Evolutionary conservation across 2,113 vertebrate genomes (phyloP).

Genomic region (Mustela nigripes): DNA sequence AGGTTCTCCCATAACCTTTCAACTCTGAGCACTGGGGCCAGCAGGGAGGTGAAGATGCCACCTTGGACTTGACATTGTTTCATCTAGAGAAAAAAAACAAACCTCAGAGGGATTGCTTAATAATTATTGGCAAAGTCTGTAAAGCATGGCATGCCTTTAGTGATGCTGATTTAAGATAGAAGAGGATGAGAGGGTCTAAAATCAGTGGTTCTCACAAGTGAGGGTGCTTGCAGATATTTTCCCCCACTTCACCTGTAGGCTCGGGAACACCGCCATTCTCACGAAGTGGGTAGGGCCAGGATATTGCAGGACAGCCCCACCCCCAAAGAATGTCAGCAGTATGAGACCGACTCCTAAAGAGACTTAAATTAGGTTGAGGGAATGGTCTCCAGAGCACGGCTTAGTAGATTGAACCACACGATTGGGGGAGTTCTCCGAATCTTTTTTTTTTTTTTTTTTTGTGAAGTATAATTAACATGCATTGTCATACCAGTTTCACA

Average conservation of each 20-base stretch:
- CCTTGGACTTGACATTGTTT: conserved; percentile 12
- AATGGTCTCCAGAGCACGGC: background rate
- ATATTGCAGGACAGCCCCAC: too few species aligned
- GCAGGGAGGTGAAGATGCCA: background rate
- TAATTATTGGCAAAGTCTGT: background rate
- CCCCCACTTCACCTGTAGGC: background rate
- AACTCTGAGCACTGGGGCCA: background rate
- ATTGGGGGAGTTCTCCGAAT: background rate
- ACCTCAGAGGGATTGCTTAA: background rate
- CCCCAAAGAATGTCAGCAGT: background rate
- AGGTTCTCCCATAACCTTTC: background rate
- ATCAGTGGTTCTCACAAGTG: background rate
- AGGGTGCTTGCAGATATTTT: background rate
- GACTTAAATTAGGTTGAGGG: background rate
- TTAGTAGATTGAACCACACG: background rate
- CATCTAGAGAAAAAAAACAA: background rate
- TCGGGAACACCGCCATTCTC: background rate
- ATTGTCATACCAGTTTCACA: background rate
- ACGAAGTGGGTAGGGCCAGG: fast-evolving
- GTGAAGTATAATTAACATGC: background rate
- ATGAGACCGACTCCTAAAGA: background rate
- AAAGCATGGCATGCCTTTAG: background rate
- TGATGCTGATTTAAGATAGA: background rate
- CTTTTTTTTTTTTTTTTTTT: background rate
- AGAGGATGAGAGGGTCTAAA: background rate